Evolutionary conservation across 1,140 invertebrate species (phyloP), one percentile per base, ranked within the genome.

Genomic region (Tribolium madens): DNA sequence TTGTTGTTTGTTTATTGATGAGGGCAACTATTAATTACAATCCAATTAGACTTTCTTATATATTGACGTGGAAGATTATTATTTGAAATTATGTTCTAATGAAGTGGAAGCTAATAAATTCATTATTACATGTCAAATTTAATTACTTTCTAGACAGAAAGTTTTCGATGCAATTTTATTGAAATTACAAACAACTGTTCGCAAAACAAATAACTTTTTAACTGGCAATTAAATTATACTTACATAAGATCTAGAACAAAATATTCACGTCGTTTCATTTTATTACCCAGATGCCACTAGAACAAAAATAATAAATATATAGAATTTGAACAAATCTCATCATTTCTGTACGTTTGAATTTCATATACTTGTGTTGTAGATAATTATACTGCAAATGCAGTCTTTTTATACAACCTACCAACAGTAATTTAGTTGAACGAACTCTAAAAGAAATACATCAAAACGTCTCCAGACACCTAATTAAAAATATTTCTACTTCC

Each of bases 1-100:
- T 64, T n/a, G 57, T 64, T 64, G 57, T 64, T 64, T 64, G 57
- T 64, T 64, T 64, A 64, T 64, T 33, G 57, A 64, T 64, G 57
- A 64, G 57, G 36, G 14, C 26, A 64, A 33, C 26, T 64, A 64
- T 31, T 33, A 64, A 64, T 64, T 64, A 64, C 4, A 33, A 31
- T 64, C 57, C 57, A 64, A 64, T 64, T 64, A 64, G 57, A 64
- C 26, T 64, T 64, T 64, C 57, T 57, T 64, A 42, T 64, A 64
- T 13, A 13, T 64, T 64, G 31, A 33, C 21, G 31, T 6, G 5
- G 3, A 13, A 10, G n/a, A 33, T 64, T 64, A 13, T 14, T 5
- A 64, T 14, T 57, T 18, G 52, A 57, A 57, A 42, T 42, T n/a
- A 42, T 18, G 52, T 18, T 21, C 52, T 21, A 21, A 57, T 57